Conservation (phyloP, 2,797 vertebrate species). For the Sciurus vulgaris region DNA sequence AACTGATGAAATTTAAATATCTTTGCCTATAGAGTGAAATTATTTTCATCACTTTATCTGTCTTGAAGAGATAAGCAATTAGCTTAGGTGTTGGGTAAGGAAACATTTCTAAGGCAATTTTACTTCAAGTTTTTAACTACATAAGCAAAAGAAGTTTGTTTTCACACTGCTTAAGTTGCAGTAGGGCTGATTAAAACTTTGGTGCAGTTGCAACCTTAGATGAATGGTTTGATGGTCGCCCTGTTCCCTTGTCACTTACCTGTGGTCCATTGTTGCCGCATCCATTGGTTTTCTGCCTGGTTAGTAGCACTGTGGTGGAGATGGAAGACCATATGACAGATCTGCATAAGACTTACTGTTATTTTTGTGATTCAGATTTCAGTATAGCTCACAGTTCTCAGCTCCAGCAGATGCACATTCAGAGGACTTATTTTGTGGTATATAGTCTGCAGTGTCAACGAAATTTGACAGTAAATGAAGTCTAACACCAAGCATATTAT, state of each 20-base stretch:
- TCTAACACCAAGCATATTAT: not conserved
- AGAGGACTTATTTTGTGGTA: not conserved
- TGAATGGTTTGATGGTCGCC: not conserved
- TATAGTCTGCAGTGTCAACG: not conserved
- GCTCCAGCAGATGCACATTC: not conserved
- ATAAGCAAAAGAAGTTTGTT: not conserved
- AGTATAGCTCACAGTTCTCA: not conserved
- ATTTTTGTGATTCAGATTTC: not conserved
- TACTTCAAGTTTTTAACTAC: not conserved
- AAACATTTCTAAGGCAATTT: not conserved
- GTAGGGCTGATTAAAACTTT: not conserved
- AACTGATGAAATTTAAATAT: not conserved
- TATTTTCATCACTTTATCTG: not conserved
- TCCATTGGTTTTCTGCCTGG: not conserved
- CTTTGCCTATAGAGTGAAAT: not conserved
- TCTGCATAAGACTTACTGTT: not conserved
- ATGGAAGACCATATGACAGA: fast-evolving
- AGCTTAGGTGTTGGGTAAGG: not conserved
- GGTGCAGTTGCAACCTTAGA: not conserved
- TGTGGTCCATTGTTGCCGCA: not conserved
- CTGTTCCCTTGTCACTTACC: not conserved
- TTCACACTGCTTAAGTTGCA: not conserved
- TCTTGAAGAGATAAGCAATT: not conserved
- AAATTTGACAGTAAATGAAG: conserved; percentile 27
- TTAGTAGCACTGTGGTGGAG: not conserved